phyloP scores from a whole-genome alignment of 2,888 invertebrate genomes.

The Abrostola tripartita region DNA sequence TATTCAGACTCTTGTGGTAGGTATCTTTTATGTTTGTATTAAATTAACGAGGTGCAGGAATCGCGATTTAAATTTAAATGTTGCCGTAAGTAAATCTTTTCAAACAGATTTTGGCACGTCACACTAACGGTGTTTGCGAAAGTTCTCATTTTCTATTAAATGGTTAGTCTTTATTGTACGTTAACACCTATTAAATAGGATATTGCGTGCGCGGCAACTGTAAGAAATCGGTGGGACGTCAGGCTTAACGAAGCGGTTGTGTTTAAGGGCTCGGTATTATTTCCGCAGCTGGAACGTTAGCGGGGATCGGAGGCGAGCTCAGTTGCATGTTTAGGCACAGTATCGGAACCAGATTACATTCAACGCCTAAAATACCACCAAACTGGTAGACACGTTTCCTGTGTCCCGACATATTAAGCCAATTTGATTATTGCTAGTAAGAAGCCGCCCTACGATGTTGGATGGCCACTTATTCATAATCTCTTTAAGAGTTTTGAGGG shows the following conservation, averaged over 20 bases:
- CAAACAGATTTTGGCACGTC: conserved; percentile 7
- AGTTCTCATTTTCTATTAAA: conserved; percentile 8
- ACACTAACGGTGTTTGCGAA: conserved; percentile 7
- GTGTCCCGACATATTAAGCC: conserved; percentile 66
- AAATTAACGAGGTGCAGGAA: conserved; percentile 50
- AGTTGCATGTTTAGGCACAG: conserved; percentile 60
- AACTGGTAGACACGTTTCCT: conserved; percentile 66
- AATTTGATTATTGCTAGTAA: conserved; percentile 62
- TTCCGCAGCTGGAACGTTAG: conserved; percentile 54
- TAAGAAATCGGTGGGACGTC: conserved; percentile 58
- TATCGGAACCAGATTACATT: conserved; percentile 66
- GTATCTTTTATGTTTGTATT: conserved; percentile 65
- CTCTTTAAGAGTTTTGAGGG: conserved; percentile 66
- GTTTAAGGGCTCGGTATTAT: conserved; percentile 61
- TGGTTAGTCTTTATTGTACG: conserved; percentile 19
- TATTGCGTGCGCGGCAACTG: conserved; percentile 55
- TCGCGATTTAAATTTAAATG: conserved; percentile 33
- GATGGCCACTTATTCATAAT: conserved; percentile 69
- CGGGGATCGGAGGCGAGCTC: conserved; percentile 35
- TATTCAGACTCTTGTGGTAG: conserved; percentile 63
- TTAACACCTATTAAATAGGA: conserved; percentile 42
- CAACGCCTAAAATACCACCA: conserved; percentile 63
- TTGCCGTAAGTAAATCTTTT: conserved; percentile 22
- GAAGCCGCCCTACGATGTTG: conserved; percentile 54
- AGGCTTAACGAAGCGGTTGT: conserved; percentile 62